Conservation (phyloP, 2,113 vertebrate species). For the Pardalotus punctatus region DNA sequence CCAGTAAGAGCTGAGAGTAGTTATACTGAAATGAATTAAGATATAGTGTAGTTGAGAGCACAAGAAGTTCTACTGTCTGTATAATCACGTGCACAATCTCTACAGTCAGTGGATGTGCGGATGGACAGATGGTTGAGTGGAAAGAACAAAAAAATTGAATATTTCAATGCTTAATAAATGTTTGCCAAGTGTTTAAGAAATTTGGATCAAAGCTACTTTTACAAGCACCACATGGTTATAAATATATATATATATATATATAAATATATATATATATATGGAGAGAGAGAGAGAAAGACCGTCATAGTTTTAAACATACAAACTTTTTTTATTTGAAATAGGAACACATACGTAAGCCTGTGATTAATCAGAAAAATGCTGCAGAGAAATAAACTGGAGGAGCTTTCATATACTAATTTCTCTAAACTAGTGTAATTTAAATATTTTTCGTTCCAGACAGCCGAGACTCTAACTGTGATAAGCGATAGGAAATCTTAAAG, state of each 20-base stretch:
- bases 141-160: neutral
- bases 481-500: neutral
- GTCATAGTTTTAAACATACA: neutral
- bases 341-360: neutral
- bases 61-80: neutral
- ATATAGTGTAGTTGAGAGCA: neutral
- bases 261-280: neutral
- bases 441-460: neutral
- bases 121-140: neutral
- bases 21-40: neutral
- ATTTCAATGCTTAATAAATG: neutral
- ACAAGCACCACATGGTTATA: neutral
- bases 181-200: neutral
- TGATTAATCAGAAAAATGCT: neutral
- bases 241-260: neutral
- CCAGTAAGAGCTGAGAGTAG: neutral
- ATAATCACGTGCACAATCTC: neutral
- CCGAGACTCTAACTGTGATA: neutral
- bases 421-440: neutral
- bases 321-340: neutral
- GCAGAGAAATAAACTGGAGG: neutral
- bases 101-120: rapidly evolving
- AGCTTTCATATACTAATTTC: neutral
- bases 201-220: neutral
- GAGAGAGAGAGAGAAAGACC: rapidly evolving